Evolutionary conservation across 1,140 invertebrate genomes (phyloP).

Genomic region (Drosophila varians): DNA sequence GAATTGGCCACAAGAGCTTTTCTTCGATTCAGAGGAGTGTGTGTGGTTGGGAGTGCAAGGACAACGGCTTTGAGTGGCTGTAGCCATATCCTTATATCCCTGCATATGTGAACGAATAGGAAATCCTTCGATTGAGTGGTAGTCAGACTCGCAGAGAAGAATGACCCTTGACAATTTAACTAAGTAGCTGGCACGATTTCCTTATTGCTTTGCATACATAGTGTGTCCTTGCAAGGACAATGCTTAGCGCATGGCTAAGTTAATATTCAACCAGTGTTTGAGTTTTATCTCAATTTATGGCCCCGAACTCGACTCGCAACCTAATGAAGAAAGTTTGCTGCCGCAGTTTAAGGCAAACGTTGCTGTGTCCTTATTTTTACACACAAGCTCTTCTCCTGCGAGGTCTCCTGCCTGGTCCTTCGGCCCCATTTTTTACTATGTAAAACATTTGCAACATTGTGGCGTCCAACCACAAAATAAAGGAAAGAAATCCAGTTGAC

Average conservation of each 20-base stretch:
- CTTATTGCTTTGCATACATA: constrained; percentile 1
- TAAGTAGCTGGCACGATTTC: constrained; percentile 19
- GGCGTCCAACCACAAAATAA: background rate
- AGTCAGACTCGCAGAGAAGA: background rate
- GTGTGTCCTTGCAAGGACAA: background rate
- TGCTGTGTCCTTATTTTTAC: background rate
- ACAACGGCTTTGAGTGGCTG: background rate
- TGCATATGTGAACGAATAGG: too few relatives aligned
- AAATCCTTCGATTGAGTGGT: background rate
- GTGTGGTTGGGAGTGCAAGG: background rate
- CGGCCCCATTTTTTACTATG: background rate
- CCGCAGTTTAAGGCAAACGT: background rate
- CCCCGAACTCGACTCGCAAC: background rate
- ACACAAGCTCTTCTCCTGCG: too few relatives aligned
- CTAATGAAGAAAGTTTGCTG: background rate
- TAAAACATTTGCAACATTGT: constrained; percentile 20
- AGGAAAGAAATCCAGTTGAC: constrained; percentile 7
- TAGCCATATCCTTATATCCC: background rate
- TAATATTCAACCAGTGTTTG: background rate
- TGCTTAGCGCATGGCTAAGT: background rate
- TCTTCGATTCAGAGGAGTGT: background rate
- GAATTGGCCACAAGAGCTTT: background rate
- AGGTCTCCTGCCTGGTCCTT: background rate
- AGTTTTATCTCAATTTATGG: constrained; percentile 3
- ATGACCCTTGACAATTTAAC: constrained; percentile 36